A percentile compares a stretch with the other conserved stretches of the same genome.
These are phyloP conservation scores for Acromyrmex heyeri DNA, from an alignment of 1,140 invertebrate species.

Conservation along the genomic window DNA sequence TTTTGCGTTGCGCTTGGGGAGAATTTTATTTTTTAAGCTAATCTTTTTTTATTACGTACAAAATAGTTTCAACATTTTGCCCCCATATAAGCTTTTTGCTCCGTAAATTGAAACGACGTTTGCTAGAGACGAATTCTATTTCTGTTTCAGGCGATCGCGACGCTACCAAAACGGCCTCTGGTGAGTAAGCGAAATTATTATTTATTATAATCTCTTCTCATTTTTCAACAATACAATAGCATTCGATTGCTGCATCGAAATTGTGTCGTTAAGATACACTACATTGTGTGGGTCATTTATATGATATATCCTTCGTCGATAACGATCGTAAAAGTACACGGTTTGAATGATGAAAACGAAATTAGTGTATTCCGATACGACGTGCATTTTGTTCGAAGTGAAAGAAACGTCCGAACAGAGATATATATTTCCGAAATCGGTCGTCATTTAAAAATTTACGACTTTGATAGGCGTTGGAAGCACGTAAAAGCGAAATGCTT, in stretches of 20 bases:
- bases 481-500: conserved; percentile 11
- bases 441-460: conserved; percentile 44
- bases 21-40: conserved; percentile 45
- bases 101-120: neutral
- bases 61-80: conserved; percentile 10
- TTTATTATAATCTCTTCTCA: neutral
- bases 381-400: neutral
- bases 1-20: conserved; percentile 17
- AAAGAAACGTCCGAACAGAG: conserved; percentile 14
- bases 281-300: neutral
- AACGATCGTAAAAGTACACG: neutral
- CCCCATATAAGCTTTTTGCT: too few relatives aligned
- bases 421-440: conserved; percentile 35
- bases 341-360: neutral
- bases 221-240: neutral
- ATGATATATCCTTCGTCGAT: neutral
- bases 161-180: conserved; percentile 58
- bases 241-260: neutral
- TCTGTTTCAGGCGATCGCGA: conserved; percentile 64
- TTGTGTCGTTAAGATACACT: neutral
- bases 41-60: conserved; percentile 23
- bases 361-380: neutral
- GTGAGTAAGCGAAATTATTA: conserved; percentile 56
- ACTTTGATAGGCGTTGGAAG: neutral
- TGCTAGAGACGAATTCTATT: conserved; percentile 19